Conservation (phyloP, 1,140 invertebrate genomes). For the Drosophila asahinai region DNA sequence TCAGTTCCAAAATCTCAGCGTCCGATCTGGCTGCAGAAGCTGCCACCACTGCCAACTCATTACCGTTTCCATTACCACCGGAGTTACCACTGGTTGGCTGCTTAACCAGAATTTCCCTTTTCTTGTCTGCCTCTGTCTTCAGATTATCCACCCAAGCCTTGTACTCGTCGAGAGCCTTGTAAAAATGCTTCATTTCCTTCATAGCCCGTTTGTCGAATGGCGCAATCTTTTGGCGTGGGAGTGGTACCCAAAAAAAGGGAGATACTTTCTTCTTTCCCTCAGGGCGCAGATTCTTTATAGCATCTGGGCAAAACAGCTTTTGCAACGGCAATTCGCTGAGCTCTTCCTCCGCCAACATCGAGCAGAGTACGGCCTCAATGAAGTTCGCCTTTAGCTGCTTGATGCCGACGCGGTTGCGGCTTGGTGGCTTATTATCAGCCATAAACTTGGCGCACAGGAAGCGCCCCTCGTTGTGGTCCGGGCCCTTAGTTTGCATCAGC, state of each 20-base stretch:
- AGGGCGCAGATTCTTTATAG: too few species aligned
- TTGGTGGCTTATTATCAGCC: not conserved
- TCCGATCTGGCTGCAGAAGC: not conserved
- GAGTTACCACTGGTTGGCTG: not conserved
- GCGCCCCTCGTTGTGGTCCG: not conserved
- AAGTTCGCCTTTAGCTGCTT: conserved; percentile 8
- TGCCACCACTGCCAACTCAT: not conserved
- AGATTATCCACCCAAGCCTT: conserved; percentile 7
- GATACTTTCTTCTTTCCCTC: not conserved
- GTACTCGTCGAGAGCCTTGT: conserved; percentile 29
- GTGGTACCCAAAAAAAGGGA: too few species aligned
- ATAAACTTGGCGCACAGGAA: conserved; percentile 15
- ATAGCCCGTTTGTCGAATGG: not conserved
- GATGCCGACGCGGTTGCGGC: not conserved
- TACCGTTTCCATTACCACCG: not conserved
- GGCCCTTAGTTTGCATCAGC: not conserved
- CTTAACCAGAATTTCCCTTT: not conserved
- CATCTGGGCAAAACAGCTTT: not conserved
- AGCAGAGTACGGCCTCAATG: conserved; percentile 49
- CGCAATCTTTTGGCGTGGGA: not conserved
- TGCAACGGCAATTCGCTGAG: not conserved
- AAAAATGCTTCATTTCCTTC: conserved; percentile 33
- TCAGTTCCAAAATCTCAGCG: conserved; percentile 19
- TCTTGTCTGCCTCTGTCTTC: not conserved
- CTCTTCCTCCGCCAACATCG: conserved; percentile 52